These are phyloP conservation scores for Phaethon lepturus DNA, from an alignment of 2,113 vertebrate genomes.

Conservation along the genomic window DNA sequence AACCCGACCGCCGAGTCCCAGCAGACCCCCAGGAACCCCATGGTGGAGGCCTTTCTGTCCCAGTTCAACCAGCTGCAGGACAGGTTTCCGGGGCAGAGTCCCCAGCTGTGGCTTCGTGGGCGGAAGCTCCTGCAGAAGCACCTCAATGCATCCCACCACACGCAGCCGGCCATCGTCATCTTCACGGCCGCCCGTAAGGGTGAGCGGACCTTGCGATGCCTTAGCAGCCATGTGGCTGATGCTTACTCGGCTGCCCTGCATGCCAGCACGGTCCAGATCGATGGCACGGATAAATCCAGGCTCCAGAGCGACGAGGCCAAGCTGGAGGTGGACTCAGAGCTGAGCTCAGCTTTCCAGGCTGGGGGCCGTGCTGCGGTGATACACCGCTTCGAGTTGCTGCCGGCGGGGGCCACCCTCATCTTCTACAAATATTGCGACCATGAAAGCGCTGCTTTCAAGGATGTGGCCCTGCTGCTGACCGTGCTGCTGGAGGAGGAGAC, in stretches of 20 bases:
- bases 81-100: conserved; percentile 83
- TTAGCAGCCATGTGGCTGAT: conserved; percentile 79
- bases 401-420: conserved; percentile 90
- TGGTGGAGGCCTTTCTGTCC: conserved; percentile 70
- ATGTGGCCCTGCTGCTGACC: conserved; percentile 86
- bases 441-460: conserved; percentile 90
- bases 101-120: conserved; percentile 85
- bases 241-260: conserved; percentile 78
- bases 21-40: conserved; percentile 29
- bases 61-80: conserved; percentile 75
- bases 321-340: conserved; percentile 80
- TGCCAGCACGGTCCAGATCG: conserved; percentile 74
- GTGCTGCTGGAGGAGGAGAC: conserved; percentile 84
- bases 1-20: conserved; percentile 31
- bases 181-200: conserved; percentile 80
- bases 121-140: conserved; percentile 85
- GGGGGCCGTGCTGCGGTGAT: conserved; percentile 84
- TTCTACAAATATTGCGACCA: conserved; percentile 99
- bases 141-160: conserved; percentile 76
- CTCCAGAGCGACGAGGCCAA: conserved; percentile 86
- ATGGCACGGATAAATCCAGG: conserved; percentile 69
- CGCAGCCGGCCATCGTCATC: conserved; percentile 88
- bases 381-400: conserved; percentile 89
- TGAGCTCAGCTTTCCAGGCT: conserved; percentile 81
- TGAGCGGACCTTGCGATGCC: conserved; percentile 83